Base-by-base conservation (phyloP, 2,888 invertebrate genomes). In the Tachina lurida region DNA sequence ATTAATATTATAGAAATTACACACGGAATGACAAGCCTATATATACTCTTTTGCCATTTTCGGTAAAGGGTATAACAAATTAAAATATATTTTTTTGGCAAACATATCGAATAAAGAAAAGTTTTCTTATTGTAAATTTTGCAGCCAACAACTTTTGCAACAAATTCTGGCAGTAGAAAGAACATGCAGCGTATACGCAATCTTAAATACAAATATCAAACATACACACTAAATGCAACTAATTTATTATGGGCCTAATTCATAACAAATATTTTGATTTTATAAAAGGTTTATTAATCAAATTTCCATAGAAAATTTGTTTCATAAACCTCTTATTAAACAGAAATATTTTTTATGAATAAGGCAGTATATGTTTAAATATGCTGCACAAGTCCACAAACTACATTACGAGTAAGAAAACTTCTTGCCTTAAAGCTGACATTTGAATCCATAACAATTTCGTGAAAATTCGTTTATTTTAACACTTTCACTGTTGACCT, bases 401-500 rank as follows among this genome's bases (percentile, higher is more conserved):
- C 43, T 45, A 45, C 19, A 43, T 60, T 49, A 19, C 9, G 31
- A 31, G n/a, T 9, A 31, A 71, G 31, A n/a, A 39, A 12, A n/a
- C 10, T 15, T 58, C 39, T 49, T 54, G 10, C 17, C 22, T 43
- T 62, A 41, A 43, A 52, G 60, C 62, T 78, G 78, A 84, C 83
- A 22, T 73, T 39, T n/a, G 41, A 68, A 68, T 78, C 83, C 77
- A 84, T 84, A 45, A 67, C n/a, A 62, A 41, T 9, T n/a, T 47
- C 41, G 19, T 17, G 9, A 3, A 45, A 67, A n/a, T 54, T 39
- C 67, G 41, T 70, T 41, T 12, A 22, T 52, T 68, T 19, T 49
- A n/a, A 13, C 12, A 12, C 22, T 31, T 5, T 60, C 45, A 75
- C 82, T 39, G 41, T 63, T 63, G 76, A 82, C 19, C 68, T 60